These are phyloP conservation scores for Miichthys miiuy DNA, from an alignment of 2,797 vertebrate species.

Conservation along the genomic window DNA sequence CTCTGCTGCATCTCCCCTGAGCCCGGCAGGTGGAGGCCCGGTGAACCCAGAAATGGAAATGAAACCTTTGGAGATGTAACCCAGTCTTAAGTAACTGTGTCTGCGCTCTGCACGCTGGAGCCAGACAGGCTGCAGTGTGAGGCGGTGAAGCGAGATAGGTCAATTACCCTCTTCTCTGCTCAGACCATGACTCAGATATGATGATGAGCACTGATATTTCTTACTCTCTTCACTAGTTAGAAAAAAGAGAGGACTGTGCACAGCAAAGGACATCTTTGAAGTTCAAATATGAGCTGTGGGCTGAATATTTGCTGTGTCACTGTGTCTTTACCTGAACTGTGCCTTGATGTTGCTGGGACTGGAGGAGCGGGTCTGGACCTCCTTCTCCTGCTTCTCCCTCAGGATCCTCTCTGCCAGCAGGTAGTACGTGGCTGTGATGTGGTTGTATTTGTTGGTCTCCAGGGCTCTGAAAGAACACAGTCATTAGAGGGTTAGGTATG, in stretches of 20 bases:
- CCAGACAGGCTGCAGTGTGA: conserved; percentile 6
- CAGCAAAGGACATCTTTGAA: neutral
- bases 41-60: conserved; percentile 49
- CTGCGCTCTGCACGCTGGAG: conserved; percentile 17
- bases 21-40: conserved; percentile 34
- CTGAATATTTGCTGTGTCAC: neutral
- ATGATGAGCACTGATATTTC: conserved; percentile 38
- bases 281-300: neutral
- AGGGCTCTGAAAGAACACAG: conserved; percentile 87
- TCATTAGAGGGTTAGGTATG: neutral
- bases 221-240: conserved; percentile 12
- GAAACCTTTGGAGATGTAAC: conserved; percentile 45
- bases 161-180: conserved; percentile 36
- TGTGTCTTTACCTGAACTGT: conserved; percentile 93
- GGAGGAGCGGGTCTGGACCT: conserved; percentile 94
- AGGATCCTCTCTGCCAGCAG: conserved; percentile 96
- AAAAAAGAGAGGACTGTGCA: neutral
- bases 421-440: conserved; percentile 99
- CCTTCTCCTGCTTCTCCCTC: conserved; percentile 97
- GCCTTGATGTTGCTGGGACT: conserved; percentile 98
- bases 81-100: conserved; percentile 19
- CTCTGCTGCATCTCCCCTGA: conserved; percentile 3
- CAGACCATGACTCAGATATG: conserved; percentile 33
- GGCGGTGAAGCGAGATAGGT: conserved; percentile 22
- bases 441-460: conserved; percentile 99